Percentiles rank a stretch among this genome's conserved stretches.
Evolutionary conservation across 2,888 invertebrate genomes (phyloP).

Genomic region (Thyatira batis): DNA sequence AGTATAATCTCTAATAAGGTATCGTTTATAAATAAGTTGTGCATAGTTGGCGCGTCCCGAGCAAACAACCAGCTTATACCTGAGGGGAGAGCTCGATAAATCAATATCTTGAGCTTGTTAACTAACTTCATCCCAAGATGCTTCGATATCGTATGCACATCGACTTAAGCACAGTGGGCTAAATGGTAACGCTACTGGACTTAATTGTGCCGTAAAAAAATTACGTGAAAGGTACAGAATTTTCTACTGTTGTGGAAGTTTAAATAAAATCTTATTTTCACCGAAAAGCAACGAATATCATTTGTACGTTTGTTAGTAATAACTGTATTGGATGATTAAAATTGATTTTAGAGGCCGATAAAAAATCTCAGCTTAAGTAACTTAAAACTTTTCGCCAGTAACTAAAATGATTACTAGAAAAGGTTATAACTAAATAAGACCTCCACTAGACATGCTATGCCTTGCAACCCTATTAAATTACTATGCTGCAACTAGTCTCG

Average conservation of each 20-base stretch:
- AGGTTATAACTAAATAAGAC: background rate
- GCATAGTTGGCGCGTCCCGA: background rate
- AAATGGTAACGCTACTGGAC: slow-evolving; percentile 1
- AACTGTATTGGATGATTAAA: background rate
- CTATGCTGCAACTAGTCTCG: too few species aligned
- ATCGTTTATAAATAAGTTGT: slow-evolving; percentile 3
- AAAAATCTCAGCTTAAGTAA: too few species aligned
- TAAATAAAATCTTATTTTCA: too few species aligned
- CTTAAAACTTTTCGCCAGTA: too few species aligned
- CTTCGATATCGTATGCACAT: slow-evolving; percentile 61
- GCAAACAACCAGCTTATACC: slow-evolving; percentile 40
- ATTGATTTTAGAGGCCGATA: too few species aligned
- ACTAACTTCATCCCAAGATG: slow-evolving; percentile 70
- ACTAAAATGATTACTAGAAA: too few species aligned
- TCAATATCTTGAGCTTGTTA: slow-evolving; percentile 71
- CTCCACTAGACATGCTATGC: too few species aligned
- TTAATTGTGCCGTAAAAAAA: slow-evolving; percentile 7
- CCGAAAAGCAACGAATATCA: too few species aligned
- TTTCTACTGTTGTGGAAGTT: too few species aligned
- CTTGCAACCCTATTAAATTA: too few species aligned
- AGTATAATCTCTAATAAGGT: background rate
- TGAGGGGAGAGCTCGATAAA: slow-evolving; percentile 61
- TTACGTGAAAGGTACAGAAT: too few species aligned
- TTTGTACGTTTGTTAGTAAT: background rate
- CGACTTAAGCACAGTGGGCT: slow-evolving; percentile 41